phyloP scores from a whole-genome alignment of 1,140 invertebrate species.

The Asobara japonica region DNA sequence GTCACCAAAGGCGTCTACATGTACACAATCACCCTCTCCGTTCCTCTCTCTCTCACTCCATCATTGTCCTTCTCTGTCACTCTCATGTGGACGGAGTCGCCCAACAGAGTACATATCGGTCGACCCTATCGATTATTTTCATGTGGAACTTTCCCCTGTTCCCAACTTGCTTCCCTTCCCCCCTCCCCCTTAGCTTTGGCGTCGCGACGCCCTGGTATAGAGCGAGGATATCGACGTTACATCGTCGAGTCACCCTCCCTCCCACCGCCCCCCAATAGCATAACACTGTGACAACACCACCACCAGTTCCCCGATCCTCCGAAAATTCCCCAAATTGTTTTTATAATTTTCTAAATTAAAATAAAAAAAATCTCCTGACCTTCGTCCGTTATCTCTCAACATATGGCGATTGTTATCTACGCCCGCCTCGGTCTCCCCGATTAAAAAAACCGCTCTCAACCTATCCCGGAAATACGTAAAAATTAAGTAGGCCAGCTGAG shows the following conservation, averaged over 20 bases:
- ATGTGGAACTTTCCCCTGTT: slow-evolving; percentile 61
- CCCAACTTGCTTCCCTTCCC: slow-evolving; percentile 39
- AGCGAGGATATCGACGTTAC: slow-evolving; percentile 66
- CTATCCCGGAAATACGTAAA: no score
- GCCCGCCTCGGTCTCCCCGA: neutral
- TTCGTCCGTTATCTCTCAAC: neutral
- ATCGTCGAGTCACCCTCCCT: slow-evolving; percentile 46
- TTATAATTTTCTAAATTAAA: no score
- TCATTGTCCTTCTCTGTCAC: neutral
- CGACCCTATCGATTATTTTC: slow-evolving; percentile 65
- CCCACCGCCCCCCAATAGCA: neutral
- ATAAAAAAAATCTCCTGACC: neutral
- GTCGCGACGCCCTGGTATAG: slow-evolving; percentile 61
- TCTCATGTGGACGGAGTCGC: slow-evolving; percentile 6
- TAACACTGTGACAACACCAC: neutral
- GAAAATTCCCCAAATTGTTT: no score
- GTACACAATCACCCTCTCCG: slow-evolving; percentile 1
- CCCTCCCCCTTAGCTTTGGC: no score
- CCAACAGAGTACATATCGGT: slow-evolving; percentile 52
- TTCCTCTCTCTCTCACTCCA: neutral
- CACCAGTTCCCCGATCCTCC: neutral
- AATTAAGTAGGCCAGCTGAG: no score
- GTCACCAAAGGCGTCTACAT: neutral
- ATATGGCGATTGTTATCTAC: neutral
- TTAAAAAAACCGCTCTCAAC: neutral